Conservation (phyloP, 2,888 invertebrate species). For the Lordiphosa fenestrarum region DNA sequence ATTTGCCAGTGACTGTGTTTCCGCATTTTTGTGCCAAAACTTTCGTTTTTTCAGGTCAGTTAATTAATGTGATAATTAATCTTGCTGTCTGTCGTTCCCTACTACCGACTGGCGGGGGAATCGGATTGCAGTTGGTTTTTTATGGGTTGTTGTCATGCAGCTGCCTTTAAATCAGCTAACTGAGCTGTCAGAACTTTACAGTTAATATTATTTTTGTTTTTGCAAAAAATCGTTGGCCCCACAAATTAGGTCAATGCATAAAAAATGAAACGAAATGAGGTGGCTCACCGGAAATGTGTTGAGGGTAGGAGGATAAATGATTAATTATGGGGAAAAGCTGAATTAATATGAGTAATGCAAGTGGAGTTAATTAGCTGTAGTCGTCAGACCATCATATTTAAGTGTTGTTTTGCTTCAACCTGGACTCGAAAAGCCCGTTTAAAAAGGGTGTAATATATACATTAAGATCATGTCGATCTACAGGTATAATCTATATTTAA, state of each 20-base stretch:
- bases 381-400: no score
- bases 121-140: constrained; percentile 17
- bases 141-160: constrained; percentile 40
- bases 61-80: constrained; percentile 78
- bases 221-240: constrained; percentile 12
- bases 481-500: no score
- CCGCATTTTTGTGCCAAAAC: constrained; percentile 40
- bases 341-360: no score
- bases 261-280: constrained; percentile 30
- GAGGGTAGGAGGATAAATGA: constrained; percentile 28
- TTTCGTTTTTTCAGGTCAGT: constrained; percentile 78
- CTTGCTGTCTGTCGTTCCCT: constrained; percentile 41
- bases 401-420: no score
- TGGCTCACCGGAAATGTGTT: constrained; percentile 6
- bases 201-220: constrained; percentile 47
- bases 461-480: no score
- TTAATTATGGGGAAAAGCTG: background rate
- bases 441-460: no score
- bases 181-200: constrained; percentile 70
- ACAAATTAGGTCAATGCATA: constrained; percentile 53
- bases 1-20: constrained; percentile 22
- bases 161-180: constrained; percentile 65
- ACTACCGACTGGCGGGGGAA: constrained; percentile 19
- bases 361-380: no score
- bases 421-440: no score